Percentiles rank a stretch among this genome's conserved stretches.
These are phyloP conservation scores for Sebastes nivosus DNA, from an alignment of 2,797 vertebrate species.

Conservation along the genomic window DNA sequence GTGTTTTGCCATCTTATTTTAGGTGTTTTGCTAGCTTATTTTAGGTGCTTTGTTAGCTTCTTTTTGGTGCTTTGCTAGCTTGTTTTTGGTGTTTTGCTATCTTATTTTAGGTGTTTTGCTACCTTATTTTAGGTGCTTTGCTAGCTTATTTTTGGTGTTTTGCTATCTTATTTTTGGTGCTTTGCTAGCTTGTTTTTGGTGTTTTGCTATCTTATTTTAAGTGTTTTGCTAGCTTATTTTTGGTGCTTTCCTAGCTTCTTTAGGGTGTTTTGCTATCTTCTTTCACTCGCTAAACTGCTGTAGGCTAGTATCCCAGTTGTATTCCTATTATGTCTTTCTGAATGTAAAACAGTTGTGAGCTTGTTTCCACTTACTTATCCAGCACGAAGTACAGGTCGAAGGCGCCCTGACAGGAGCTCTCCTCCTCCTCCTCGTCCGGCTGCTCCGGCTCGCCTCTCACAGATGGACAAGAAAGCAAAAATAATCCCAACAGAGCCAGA, in stretches of 20 bases:
- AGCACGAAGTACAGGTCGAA: constrained; percentile 94
- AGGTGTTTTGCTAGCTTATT: too few species aligned
- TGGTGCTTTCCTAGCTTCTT: not conserved
- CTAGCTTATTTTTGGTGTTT: accelerated
- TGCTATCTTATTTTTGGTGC: accelerated
- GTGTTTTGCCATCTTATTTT: too few species aligned
- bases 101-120: too few species aligned
- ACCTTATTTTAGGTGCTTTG: too few species aligned
- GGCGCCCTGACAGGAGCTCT: constrained; percentile 89
- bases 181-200: not conserved
- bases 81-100: accelerated
- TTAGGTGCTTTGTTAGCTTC: too few species aligned
- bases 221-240: too few species aligned
- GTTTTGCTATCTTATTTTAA: not conserved
- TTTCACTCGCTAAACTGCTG: not conserved
- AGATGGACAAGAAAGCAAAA: constrained; percentile 63
- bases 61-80: accelerated
- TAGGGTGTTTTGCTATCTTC: not conserved
- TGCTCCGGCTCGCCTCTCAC: constrained; percentile 70
- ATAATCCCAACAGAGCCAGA: constrained; percentile 77
- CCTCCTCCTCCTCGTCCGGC: constrained; percentile 76
- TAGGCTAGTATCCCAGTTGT: not conserved
- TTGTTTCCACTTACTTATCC: constrained; percentile 89
- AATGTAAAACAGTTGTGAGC: not conserved
- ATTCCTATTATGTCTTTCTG: not conserved